Conservation (phyloP, 92 coral and sea anemone genomes). For the Virgularia gustaviana region DNA sequence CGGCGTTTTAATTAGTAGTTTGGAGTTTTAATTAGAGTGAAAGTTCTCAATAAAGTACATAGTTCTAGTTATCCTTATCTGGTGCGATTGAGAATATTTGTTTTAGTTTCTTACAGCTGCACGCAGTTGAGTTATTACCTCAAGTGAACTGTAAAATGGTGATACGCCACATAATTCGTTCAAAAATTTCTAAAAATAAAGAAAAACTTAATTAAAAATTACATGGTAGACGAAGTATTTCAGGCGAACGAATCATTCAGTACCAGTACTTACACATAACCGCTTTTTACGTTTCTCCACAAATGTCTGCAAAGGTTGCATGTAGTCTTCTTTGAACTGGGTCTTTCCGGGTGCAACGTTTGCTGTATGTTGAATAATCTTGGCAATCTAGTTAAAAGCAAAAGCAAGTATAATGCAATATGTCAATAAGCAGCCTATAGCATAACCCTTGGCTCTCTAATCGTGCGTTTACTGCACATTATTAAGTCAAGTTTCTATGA, state of each 20-base stretch:
- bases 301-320: conserved; percentile 87
- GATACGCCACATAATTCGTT: conserved; percentile 68
- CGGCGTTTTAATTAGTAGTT: too few relatives aligned
- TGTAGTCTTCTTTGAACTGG: conserved; percentile 88
- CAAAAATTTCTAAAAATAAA: conserved; percentile 79
- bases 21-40: too few relatives aligned
- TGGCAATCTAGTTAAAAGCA: conserved; percentile 65
- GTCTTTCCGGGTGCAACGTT: conserved; percentile 74
- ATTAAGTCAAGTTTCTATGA: too few relatives aligned
- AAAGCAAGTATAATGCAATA: not conserved
- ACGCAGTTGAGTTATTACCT: too few relatives aligned
- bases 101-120: too few relatives aligned
- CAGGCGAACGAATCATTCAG: not conserved
- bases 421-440: not conserved
- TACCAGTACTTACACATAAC: conserved; percentile 22
- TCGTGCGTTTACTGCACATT: too few relatives aligned
- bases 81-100: too few relatives aligned
- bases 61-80: too few relatives aligned
- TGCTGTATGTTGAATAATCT: conserved; percentile 90
- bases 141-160: conserved; percentile 85
- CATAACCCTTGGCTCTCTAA: not conserved
- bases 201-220: not conserved
- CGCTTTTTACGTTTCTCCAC: conserved; percentile 61
- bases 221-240: too few relatives aligned
- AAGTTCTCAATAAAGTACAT: too few relatives aligned